Evolutionary conservation across 2,888 invertebrate species (phyloP), one percentile per base, ranked within the genome.

Genomic region (Ypsolopha sequella): DNA sequence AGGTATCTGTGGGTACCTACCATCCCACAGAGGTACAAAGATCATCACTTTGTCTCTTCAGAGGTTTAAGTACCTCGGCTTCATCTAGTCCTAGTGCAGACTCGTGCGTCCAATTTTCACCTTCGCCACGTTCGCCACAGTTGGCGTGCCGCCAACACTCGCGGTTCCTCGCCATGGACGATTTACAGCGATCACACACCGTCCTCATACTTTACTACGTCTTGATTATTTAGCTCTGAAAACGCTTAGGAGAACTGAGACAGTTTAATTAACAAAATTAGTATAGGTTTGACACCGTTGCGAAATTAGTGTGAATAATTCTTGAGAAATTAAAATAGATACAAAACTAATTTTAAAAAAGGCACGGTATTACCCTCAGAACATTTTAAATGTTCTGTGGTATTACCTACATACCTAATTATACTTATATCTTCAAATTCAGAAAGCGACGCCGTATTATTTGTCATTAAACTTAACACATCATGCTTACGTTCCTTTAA

Each of bases 131-230:
- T 70, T 57, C 61, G 65, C 52, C 69, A 60, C 65, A 68, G 59
- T 68, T 72, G 73, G 72, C 68, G 36, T 6, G n/a, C 36, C 35
- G 64, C 73, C 72, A 71, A 58, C 55, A 11, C 38, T 7, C 56
- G 36, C 52, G 36, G 54, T 41, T 49, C 55, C 50, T 11, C 51
- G 46, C 6, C 45, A 36, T 41, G 36, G 36, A 13, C 11, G 47
- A 47, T 36, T 47, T 36, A 36, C 47, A 47, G 13, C 47, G 11
- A 47, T 47, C 47, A 47, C 47, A 47, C 9, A 36, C 47, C n/a
- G 13, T 36, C 36, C 24, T 24, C 36, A 36, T 47, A 35, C 47
- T 35, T 47, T 36, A 36, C 36, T 9, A 13, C 47, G 47, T 14
- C 14, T 6, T 39, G 39, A 39, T 43, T 43, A 43, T 43, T 43